Base-by-base conservation (phyloP, 2,113 vertebrate species). In the Pachycephala philippinensis region DNA sequence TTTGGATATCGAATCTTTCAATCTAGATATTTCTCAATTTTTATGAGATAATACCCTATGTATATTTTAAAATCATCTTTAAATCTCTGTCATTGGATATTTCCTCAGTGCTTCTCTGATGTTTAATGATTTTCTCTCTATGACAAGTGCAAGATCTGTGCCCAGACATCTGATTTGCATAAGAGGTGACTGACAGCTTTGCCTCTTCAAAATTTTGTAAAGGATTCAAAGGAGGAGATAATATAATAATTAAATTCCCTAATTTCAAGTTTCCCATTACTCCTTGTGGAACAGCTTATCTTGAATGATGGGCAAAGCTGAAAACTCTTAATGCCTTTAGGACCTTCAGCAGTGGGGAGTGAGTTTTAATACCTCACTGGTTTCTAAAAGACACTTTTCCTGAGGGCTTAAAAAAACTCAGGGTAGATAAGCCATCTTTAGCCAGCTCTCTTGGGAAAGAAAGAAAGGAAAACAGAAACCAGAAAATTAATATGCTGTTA, bases 391-490 rank as follows among this genome's bases (percentile, higher is more conserved):
- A 40, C 3, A 28, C 5, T 68, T 91, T 17, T 50, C 50, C 50
- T 50, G 16, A 37, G 3, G 8, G 37, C 13, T 79, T 57, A 10
- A 60, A 87, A 81, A 71, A 17, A 57, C 1, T 23, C 14, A 15
- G 13, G 6, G 8, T 54, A 42, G 26, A 80, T 54, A 77, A 86
- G 13, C 1, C 18, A 54, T 45, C 11, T 89, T 60, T 30, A 83
- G 8, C 7, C 13, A 89, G 8, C 2, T 17, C 15, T 50, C 2
- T 3, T 54, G 28, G 11, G 0, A 1, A 11, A 1, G 1, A 4
- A 27, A 27, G 24, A 28, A 56, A 1, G 4, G 7, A 50, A 89
- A 75, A 21, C 1, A 50, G 7, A 89, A 75, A 31, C 1, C 5
- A 53, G 4, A 54, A 63, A 84, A 78, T 10, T 47, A 11, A 39